Percentiles rank a stretch among this genome's conserved stretches.
Evolutionary conservation across 2,888 invertebrate species (phyloP).

Genomic region (Eupithecia vulgata): DNA sequence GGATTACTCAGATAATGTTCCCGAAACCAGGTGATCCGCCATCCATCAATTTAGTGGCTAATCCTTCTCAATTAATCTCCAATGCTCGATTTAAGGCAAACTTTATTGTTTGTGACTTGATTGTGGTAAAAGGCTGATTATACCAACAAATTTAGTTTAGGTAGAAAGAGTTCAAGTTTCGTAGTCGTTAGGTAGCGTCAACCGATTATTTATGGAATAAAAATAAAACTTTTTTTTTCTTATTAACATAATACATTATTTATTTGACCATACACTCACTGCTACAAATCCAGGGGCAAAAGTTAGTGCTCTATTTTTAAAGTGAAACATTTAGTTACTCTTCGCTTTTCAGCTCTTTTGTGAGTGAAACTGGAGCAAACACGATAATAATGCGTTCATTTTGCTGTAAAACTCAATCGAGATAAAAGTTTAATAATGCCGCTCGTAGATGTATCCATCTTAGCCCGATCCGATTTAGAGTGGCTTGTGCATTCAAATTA

Average conservation of each 20-base stretch:
- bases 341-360: not conserved
- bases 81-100: not conserved
- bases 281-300: not conserved
- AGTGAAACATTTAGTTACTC: not conserved
- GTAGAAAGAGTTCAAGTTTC: not conserved
- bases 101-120: not conserved
- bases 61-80: constrained; percentile 7
- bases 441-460: too few relatives aligned
- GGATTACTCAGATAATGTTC: not conserved
- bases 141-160: not conserved
- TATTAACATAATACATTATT: too few relatives aligned
- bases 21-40: not conserved
- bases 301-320: not conserved
- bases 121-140: not conserved
- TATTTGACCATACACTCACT: too few relatives aligned
- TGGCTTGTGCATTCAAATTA: too few relatives aligned
- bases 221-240: too few relatives aligned
- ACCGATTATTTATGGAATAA: too few relatives aligned
- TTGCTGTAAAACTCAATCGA: not conserved
- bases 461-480: too few relatives aligned
- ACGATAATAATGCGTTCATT: not conserved
- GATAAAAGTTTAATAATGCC: not conserved
- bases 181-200: too few relatives aligned
- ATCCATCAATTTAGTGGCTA: not conserved
- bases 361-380: not conserved